Evolutionary conservation across 2,888 invertebrate species (phyloP), one percentile per base, ranked within the genome.

Genomic region (Frankliniella intonsa): DNA sequence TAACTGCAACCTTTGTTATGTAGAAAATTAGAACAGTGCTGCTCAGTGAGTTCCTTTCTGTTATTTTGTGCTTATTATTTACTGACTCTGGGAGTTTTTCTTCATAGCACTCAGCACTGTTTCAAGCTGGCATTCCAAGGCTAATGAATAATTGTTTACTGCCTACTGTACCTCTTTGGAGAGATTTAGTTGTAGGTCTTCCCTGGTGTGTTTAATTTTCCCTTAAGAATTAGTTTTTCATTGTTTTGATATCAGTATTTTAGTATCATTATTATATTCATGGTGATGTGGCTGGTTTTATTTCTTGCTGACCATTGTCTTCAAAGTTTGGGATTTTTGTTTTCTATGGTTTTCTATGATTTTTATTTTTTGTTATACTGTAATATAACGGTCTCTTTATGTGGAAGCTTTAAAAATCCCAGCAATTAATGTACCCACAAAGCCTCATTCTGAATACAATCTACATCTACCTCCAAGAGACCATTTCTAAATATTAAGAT

Each of bases 1-100:
- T 95, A 90, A 90, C 12, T 65, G 5, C 27, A 17, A 19, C 55
- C 79, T 62, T 62, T 62, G 62, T 62, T 62, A 19, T 10, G 7
- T 19, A 62, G 17, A 12, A 12, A 55, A 62, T 62, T 62, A 62
- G 62, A 62, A 7, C n/a, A 19, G 62, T 62, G 62, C 62, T 62
- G 3, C 19, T 17, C 62, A 62, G 1, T 55, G 55, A 55, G 3
- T 55, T 7, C 17, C n/a, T 62, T 62, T 7, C n/a, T 62, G 11
- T 62, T 7, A 14, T 17, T 62, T 17, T 38, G 38, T 3, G 3
- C 62, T 62, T n/a, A 17, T 62, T 7, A n/a, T 62, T 62, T 62
- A n/a, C n/a, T 62, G 17, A 7, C n/a, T 17, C 17, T 12, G 17
- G 17, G 2, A 12, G 1, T 55, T 55, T 55, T 8, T 55, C 17